Base-by-base conservation (phyloP, 2,888 invertebrate species). In the Junonia oenone region DNA sequence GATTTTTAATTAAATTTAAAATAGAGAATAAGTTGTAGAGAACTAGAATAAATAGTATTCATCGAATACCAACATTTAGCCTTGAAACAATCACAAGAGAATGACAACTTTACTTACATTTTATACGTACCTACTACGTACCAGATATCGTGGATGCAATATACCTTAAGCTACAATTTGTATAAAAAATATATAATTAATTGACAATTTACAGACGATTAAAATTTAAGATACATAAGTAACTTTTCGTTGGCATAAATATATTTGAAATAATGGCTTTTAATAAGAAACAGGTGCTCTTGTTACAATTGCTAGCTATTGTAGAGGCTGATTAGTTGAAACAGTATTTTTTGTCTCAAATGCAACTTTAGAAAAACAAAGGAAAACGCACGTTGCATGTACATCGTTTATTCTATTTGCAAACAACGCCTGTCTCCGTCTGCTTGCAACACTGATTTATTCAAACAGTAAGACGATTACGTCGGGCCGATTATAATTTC, bases 371-470 rank as follows among this genome's bases (percentile, higher is more conserved):
- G 15, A 56, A 59, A 62, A 66, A 71, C 69, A 70, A 69, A 68
- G 62, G 66, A 58, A 57, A 62, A 62, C 43, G 60, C 58, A 55
- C 51, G 60, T 58, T 63, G 58, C 59, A 63, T 63, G 64, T 68
- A 65, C 66, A 72, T 71, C 69, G 69, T 66, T 69, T 71, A 74
- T 74, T 73, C 69, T 71, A 75, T 82, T 83, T 75, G 81, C 78
- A 83, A 76, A 76, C 73, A 72, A 69, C 71, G 63, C 64, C 63
- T 68, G 61, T 62, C 63, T 64, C 68, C 63, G 63, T 59, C 51
- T 58, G 73, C 48, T 85, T 80, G 78, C 83, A 72, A 76, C 77
- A 83, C 70, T 72, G 74, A 81, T 66, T 81, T 82, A 84, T 85
- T 83, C 83, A 76, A 77, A 78, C 77, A 68, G 73, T 76, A 75